Conservation (phyloP, 2,113 vertebrate genomes). For the Mustela lutreola region DNA sequence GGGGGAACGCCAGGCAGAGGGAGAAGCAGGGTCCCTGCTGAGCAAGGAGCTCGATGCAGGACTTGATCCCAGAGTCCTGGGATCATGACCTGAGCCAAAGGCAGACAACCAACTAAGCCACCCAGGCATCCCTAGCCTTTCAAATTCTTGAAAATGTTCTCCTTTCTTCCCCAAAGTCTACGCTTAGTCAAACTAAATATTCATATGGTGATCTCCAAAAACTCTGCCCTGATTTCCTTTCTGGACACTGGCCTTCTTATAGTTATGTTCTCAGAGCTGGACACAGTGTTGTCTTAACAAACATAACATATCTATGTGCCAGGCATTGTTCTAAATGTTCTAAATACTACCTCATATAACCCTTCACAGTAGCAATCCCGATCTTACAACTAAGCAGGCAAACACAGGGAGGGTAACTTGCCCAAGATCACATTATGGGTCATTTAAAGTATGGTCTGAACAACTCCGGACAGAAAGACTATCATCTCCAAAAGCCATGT, state of each 20-base stretch:
- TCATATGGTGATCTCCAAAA: neutral
- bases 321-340: neutral
- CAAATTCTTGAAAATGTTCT: neutral
- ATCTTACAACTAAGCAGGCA: neutral
- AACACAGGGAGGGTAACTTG: neutral
- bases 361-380: neutral
- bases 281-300: neutral
- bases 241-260: neutral
- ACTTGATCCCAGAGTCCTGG: too few species aligned
- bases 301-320: neutral
- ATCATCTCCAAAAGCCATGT: neutral
- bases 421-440: neutral
- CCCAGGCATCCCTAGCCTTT: neutral
- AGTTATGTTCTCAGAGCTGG: constrained; percentile 5
- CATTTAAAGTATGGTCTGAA: neutral
- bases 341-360: neutral
- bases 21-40: too few species aligned
- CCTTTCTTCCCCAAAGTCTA: neutral
- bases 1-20: too few species aligned
- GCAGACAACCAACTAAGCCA: too few species aligned
- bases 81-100: too few species aligned
- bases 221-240: neutral
- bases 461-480: neutral
- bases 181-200: neutral
- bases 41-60: too few species aligned